Percentiles rank a stretch among this genome's conserved stretches.
These are phyloP conservation scores for Pachypeltis micranthus DNA, from an alignment of 1,140 invertebrate species.

Conservation along the genomic window DNA sequence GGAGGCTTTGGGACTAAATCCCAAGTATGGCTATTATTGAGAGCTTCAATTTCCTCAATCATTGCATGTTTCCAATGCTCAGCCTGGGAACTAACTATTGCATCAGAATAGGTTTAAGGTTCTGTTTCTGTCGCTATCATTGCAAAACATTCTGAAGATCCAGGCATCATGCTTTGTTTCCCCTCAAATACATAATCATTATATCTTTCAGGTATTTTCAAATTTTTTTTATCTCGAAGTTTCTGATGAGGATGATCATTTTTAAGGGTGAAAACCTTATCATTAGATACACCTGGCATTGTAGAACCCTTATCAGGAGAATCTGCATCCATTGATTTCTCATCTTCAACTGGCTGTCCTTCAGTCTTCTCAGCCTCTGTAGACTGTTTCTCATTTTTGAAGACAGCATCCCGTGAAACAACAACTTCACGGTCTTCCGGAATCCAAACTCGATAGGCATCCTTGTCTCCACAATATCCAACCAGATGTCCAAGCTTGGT, in stretches of 20 bases:
- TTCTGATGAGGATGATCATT: neutral
- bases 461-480: slow-evolving; percentile 27
- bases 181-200: slow-evolving; percentile 5
- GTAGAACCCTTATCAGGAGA: neutral
- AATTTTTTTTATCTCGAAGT: neutral
- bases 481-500: slow-evolving; percentile 20
- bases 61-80: slow-evolving; percentile 25
- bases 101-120: slow-evolving; percentile 1
- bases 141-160: slow-evolving; percentile 10
- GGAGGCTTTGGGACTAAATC: slow-evolving; percentile 19
- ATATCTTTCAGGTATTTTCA: neutral
- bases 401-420: slow-evolving; percentile 28
- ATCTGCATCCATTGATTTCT: neutral
- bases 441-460: slow-evolving; percentile 29
- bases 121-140: neutral
- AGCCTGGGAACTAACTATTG: slow-evolving; percentile 14
- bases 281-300: neutral
- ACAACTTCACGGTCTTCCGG: slow-evolving; percentile 20
- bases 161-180: slow-evolving; percentile 2
- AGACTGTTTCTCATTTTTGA: slow-evolving; percentile 13
- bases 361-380: neutral
- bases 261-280: neutral
- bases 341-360: neutral
- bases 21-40: slow-evolving; percentile 24
- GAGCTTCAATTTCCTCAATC: slow-evolving; percentile 23